Conservation (phyloP, 1,140 invertebrate genomes). For the Augochlora pura region DNA sequence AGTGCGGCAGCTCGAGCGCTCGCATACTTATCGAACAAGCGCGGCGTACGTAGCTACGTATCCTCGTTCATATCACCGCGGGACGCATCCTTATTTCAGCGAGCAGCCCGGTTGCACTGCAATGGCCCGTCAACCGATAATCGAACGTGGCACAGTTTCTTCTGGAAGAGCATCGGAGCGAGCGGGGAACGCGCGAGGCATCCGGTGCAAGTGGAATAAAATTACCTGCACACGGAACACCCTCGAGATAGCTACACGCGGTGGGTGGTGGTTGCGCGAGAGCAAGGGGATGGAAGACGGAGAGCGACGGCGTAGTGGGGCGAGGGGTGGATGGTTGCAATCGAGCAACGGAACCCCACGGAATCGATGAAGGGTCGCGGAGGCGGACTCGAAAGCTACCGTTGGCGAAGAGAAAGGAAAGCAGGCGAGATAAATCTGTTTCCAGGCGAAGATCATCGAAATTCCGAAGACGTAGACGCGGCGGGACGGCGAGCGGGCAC, state of each 20-base stretch:
- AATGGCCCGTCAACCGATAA: background rate
- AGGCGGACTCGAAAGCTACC: constrained; percentile 26
- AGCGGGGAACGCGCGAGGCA: background rate
- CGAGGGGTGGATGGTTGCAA: background rate
- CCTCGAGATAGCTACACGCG: constrained; percentile 9
- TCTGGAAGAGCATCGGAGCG: background rate
- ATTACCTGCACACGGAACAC: constrained; percentile 14
- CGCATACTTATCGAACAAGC: no score
- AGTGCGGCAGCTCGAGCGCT: no score
- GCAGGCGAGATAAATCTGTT: constrained; percentile 59
- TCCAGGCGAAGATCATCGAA: constrained; percentile 59
- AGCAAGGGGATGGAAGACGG: no score
- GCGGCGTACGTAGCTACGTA: no score
- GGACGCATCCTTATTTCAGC: background rate
- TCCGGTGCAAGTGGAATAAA: constrained; percentile 20
- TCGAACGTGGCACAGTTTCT: background rate
- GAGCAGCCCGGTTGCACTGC: background rate
- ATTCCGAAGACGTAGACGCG: constrained; percentile 51
- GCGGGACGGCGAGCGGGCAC: constrained; percentile 19
- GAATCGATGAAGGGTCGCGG: constrained; percentile 29
- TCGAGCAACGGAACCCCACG: background rate
- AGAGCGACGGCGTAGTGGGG: no score
- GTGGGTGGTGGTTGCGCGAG: background rate
- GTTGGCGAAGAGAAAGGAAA: constrained; percentile 30
- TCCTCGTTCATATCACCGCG: background rate